Conservation (phyloP, 2,113 vertebrate species). For the Hippocampus comes region DNA sequence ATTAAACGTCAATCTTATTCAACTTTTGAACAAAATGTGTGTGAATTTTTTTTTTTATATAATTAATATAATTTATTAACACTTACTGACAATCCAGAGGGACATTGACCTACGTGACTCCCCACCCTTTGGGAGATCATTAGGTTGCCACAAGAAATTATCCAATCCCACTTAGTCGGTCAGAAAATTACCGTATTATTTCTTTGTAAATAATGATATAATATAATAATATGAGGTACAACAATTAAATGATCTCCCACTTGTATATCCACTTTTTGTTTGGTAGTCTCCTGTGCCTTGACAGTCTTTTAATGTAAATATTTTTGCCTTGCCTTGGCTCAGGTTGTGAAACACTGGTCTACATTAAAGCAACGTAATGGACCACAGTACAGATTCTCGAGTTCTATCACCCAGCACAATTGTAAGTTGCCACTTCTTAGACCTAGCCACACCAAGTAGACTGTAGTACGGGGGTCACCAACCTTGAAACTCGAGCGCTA, state of each 20-base stretch:
- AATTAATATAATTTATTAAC: constrained; percentile 15
- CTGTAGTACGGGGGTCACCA: too few species aligned
- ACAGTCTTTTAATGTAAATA: not conserved
- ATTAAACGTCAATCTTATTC: constrained; percentile 28
- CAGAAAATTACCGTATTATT: too few species aligned
- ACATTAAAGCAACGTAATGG: constrained; percentile 45
- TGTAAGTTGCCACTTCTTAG: constrained; percentile 40
- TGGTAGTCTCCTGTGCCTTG: not conserved
- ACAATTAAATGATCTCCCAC: not conserved
- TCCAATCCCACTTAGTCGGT: not conserved
- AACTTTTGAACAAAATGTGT: not conserved
- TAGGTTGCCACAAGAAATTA: not conserved
- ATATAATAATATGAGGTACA: not conserved
- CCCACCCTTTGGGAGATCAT: not conserved
- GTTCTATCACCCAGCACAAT: constrained; percentile 12
- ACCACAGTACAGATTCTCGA: constrained; percentile 28
- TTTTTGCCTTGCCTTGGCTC: not conserved
- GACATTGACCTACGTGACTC: constrained; percentile 1
- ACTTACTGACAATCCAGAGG: constrained; percentile 21
- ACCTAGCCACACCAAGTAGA: not conserved
- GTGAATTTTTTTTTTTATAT: not conserved
- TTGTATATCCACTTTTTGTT: not conserved
- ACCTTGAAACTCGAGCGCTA: too few species aligned
- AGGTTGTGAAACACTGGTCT: not conserved
- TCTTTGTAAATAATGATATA: not conserved